Percentiles rank a stretch among this genome's conserved stretches.
Evolutionary conservation across 1,140 invertebrate species (phyloP).

Genomic region (Scaptodrosophila lebanonensis): DNA sequence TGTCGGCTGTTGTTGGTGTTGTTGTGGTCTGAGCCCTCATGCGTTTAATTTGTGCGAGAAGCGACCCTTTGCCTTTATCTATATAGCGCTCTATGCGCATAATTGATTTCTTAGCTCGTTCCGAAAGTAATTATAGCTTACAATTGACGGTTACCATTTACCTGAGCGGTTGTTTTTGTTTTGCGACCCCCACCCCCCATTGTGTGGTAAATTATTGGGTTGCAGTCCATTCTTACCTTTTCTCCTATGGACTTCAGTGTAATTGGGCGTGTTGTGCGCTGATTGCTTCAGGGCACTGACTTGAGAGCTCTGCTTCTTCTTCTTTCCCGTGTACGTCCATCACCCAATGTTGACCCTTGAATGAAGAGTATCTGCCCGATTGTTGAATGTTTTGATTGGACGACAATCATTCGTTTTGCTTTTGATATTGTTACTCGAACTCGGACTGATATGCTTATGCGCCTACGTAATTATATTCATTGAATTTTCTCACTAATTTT

Average conservation of each 20-base stretch:
- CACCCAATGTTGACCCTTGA: no score
- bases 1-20: background rate
- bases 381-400: slow-evolving; percentile 38
- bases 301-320: slow-evolving; percentile 4
- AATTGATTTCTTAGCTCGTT: slow-evolving; percentile 69
- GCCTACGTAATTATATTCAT: background rate
- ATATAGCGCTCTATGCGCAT: slow-evolving; percentile 42
- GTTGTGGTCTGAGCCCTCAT: background rate
- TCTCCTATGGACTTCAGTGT: no score
- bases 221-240: slow-evolving; percentile 22
- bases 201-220: slow-evolving; percentile 52
- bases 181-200: slow-evolving; percentile 27
- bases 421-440: slow-evolving; percentile 1
- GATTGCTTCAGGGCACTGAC: slow-evolving; percentile 4
- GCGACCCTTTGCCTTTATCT: slow-evolving; percentile 3
- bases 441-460: background rate
- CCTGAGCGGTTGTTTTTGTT: slow-evolving; percentile 5
- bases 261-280: slow-evolving; percentile 29
- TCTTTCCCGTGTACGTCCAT: no score
- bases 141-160: slow-evolving; percentile 53
- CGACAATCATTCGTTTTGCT: slow-evolving; percentile 24
- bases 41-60: slow-evolving; percentile 18
- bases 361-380: no score
- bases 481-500: background rate
- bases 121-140: slow-evolving; percentile 19